These are phyloP conservation scores for Laticauda laticaudata DNA, from an alignment of 2,113 vertebrate species.

Conservation along the genomic window DNA sequence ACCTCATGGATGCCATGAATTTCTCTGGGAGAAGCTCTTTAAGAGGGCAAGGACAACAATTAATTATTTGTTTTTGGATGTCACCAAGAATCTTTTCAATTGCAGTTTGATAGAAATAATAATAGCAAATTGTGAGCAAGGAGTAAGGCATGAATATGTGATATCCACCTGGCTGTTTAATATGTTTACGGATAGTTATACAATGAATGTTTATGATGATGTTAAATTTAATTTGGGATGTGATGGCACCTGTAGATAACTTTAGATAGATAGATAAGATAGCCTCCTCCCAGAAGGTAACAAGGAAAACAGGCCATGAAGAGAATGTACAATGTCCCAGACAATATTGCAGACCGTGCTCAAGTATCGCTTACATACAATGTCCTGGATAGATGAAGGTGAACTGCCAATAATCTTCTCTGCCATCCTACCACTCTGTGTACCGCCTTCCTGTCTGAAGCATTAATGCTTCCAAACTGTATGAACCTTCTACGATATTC, in stretches of 20 bases:
- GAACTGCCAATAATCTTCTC: too few relatives aligned
- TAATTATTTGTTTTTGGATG: neutral
- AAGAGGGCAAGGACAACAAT: neutral
- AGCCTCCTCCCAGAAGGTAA: too few relatives aligned
- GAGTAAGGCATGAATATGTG: neutral
- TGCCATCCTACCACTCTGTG: too few relatives aligned
- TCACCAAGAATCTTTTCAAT: neutral
- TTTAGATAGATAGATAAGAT: too few relatives aligned
- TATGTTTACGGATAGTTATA: neutral
- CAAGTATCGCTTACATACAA: too few relatives aligned
- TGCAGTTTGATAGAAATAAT: neutral
- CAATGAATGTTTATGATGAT: neutral
- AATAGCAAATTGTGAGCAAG: neutral
- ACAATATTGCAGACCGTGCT: too few relatives aligned
- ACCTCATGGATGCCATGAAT: neutral
- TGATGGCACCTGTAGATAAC: neutral
- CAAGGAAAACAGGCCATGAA: too few relatives aligned
- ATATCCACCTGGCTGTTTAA: neutral
- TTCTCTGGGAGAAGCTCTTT: neutral
- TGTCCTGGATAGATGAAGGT: too few relatives aligned
- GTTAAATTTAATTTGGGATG: neutral
- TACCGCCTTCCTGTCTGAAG: too few relatives aligned
- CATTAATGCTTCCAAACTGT: neutral
- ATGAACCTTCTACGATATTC: neutral
- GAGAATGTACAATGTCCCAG: too few relatives aligned